Base-by-base conservation (phyloP, 2,797 vertebrate genomes). In the Syngnathus rostellatus region DNA sequence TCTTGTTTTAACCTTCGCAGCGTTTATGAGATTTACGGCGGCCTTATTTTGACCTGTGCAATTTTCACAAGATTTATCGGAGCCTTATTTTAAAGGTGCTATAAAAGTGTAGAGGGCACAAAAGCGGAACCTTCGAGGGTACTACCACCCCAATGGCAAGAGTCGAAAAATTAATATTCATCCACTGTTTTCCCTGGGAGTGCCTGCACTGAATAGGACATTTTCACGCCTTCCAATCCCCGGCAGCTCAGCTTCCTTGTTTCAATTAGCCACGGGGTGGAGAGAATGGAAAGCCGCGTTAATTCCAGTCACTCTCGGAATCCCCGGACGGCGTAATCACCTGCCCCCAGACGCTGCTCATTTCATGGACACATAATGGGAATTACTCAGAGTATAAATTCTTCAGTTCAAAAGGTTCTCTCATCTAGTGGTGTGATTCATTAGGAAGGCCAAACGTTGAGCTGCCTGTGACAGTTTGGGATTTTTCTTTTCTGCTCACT, bases 251-350 rank as follows among this genome's bases (percentile, higher is more conserved):
- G 63, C 48, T 63, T 88, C 88, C 82, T 81, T 76, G 74, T 89
- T 89, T 89, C 88, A 90, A 89, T 89, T 88, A 88, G 86, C 81
- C 72, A 81, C 71, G 78, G 83, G 82, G 84, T 45, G 68, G 77
- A 77, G 75, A 83, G 76, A 84, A 84, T 86, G 79, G 84, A 86
- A 58, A 88, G 82, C 76, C 82, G 84, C 83, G 80, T 78, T 89
- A 87, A 89, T 89, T 89, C 84, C 80, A 80, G 80, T 81, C 79
- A 84, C 81, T 75, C 77, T 70, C 75, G 73, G 68, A 83, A 86
- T 85, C 83, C 82, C 80, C 67, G 60, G n/a, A 64, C 66, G 72
- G 81, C 83, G 70, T 86, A 87, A 89, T 89, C 84, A 11, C 77
- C 77, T 73, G 75, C 75, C 84, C 79, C 83, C 87, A 88, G 83